Evolutionary conservation across 2,888 invertebrate genomes (phyloP).

Genomic region (Clivina fossor): DNA sequence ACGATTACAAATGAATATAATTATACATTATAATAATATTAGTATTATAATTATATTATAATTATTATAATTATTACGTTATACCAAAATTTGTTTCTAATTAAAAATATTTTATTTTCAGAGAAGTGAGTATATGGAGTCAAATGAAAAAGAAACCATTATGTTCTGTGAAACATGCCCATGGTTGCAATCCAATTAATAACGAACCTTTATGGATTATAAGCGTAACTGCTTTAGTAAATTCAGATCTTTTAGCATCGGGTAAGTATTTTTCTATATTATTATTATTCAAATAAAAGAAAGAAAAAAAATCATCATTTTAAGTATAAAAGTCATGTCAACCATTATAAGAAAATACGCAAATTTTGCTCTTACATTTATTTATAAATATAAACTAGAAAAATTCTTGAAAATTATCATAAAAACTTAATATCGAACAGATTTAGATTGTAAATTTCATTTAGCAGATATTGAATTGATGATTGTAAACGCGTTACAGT

Average conservation of each 20-base stretch:
- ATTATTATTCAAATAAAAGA: not conserved
- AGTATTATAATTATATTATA: not conserved
- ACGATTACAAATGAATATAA: not conserved
- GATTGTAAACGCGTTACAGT: too few species aligned
- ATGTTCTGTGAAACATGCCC: constrained; percentile 68
- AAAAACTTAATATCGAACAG: too few species aligned
- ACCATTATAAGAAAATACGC: not conserved
- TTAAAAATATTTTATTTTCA: constrained; percentile 41
- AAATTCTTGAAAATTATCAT: too few species aligned
- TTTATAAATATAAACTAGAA: too few species aligned
- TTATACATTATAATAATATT: not conserved
- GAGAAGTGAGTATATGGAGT: constrained; percentile 77
- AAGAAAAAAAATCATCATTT: too few species aligned
- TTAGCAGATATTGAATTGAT: too few species aligned
- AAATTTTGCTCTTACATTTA: not conserved
- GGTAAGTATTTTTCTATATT: constrained; percentile 53
- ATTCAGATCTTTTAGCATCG: constrained; percentile 89
- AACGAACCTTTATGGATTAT: constrained; percentile 84
- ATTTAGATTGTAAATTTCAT: too few species aligned
- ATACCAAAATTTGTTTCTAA: not conserved
- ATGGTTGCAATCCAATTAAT: constrained; percentile 65
- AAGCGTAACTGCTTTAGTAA: constrained; percentile 74
- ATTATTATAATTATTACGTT: constrained; percentile 10
- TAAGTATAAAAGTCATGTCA: not conserved
- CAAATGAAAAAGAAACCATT: constrained; percentile 84